A percentile compares a stretch with the other conserved stretches of the same genome.
These are phyloP conservation scores for Saccostrea echinata DNA, from an alignment of 1,140 invertebrate genomes.

Conservation along the genomic window DNA sequence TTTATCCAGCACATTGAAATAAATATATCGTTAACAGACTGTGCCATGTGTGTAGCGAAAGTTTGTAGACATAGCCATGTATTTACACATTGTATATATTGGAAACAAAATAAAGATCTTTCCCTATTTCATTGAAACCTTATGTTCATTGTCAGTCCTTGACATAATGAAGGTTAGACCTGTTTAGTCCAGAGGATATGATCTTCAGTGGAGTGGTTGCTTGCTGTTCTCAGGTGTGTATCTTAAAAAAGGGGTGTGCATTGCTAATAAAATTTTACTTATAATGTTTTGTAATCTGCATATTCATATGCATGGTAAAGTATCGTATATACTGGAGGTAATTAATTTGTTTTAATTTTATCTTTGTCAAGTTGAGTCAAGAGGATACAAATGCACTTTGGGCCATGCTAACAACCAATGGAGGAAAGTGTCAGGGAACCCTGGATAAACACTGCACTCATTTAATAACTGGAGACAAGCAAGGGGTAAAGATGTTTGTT, in stretches of 20 bases:
- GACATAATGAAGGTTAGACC: slow-evolving; percentile 80
- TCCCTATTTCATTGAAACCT: too few relatives aligned
- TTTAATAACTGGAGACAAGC: slow-evolving; percentile 87
- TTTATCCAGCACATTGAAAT: too few relatives aligned
- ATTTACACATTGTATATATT: too few relatives aligned
- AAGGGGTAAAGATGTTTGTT: slow-evolving; percentile 81
- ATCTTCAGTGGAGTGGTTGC: slow-evolving; percentile 88
- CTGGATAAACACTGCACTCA: slow-evolving; percentile 89
- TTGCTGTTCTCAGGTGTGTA: slow-evolving; percentile 85
- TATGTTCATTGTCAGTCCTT: slow-evolving; percentile 61
- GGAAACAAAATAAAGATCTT: too few relatives aligned
- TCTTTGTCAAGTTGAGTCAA: slow-evolving; percentile 80
- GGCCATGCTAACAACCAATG: slow-evolving; percentile 90
- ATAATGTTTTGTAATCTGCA: too few relatives aligned
- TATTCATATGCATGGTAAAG: too few relatives aligned
- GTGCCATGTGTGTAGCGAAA: too few relatives aligned
- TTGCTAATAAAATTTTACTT: too few relatives aligned
- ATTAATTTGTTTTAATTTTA: not conserved
- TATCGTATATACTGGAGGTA: too few relatives aligned
- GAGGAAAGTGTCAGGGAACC: slow-evolving; percentile 87
- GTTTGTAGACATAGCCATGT: too few relatives aligned
- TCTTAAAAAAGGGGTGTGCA: not conserved
- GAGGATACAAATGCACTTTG: slow-evolving; percentile 87
- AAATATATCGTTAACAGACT: too few relatives aligned
- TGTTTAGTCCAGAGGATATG: slow-evolving; percentile 84